phyloP scores from a whole-genome alignment of 2,888 invertebrate species.

The Hedya salicella region DNA sequence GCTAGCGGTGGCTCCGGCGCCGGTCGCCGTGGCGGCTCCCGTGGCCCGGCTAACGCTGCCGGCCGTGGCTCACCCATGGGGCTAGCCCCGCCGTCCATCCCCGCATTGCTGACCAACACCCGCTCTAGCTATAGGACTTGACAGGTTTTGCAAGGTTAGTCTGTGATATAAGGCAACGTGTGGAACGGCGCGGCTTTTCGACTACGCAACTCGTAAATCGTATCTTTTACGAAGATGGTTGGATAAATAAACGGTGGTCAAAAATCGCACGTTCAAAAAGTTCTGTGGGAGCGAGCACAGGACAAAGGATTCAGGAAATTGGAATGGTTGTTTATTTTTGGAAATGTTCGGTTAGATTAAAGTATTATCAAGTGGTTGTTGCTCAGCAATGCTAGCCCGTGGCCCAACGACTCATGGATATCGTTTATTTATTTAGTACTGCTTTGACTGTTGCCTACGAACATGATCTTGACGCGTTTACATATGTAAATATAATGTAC shows the following conservation, averaged over 20 bases:
- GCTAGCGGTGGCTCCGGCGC: constrained; percentile 66
- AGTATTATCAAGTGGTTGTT: constrained; percentile 47
- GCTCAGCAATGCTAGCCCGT: constrained; percentile 63
- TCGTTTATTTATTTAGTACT: constrained; percentile 74
- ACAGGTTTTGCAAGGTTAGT: constrained; percentile 41
- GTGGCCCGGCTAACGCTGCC: constrained; percentile 62
- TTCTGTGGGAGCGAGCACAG: constrained; percentile 44
- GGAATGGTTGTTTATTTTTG: constrained; percentile 22
- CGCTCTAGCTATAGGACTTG: constrained; percentile 36
- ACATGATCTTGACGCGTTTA: constrained; percentile 82
- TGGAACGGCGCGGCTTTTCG: constrained; percentile 7
- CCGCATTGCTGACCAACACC: constrained; percentile 55
- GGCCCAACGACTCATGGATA: constrained; percentile 55
- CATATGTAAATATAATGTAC: constrained; percentile 80
- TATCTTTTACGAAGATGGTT: too few relatives aligned
- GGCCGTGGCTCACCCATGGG: constrained; percentile 73
- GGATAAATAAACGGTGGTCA: not conserved
- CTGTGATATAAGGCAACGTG: constrained; percentile 40
- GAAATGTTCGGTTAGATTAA: constrained; percentile 24
- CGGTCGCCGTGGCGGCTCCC: constrained; percentile 68
- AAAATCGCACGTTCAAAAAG: constrained; percentile 9
- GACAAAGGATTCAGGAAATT: constrained; percentile 19
- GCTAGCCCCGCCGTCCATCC: constrained; percentile 58
- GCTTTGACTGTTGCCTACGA: constrained; percentile 83
- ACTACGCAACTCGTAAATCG: not conserved